Base-by-base conservation (phyloP, 2,888 invertebrate species). In the Lampropteryx suffumata region DNA sequence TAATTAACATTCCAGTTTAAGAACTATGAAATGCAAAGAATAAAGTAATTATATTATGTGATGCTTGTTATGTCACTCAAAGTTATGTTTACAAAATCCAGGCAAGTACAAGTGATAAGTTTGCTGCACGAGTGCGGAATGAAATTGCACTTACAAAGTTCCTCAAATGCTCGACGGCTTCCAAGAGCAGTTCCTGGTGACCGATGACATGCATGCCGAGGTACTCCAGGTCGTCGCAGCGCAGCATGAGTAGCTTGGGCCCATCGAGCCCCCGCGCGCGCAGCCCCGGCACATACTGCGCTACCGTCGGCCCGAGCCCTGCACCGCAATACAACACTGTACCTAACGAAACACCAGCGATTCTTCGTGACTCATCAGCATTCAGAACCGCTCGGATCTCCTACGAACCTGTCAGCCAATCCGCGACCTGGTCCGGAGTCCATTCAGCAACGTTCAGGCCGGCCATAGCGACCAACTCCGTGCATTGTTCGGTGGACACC, bases 141-240 rank as follows among this genome's bases (percentile, higher is more conserved):
- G 3, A 37, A 3, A n/a, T 3, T n/a, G 5, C 36, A 89, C 94
- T 92, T 89, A 97, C 97, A 87, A 98, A 96, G 85, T 97, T 95
- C 65, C 96, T 91, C 36, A 99, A 91, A 65, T 97, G 95, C 69
- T 97, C 97, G 9, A 98, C 96, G 40, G 97, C 98, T 82, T 98
- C 98, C 35, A 99, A 91, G 57, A 99, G 93, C 44, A 98, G 93
- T 79, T 98, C 98, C 81, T 98, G 98, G 79, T 98, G 98, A 7
- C 98, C 98, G 57, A 99, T 93, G 75, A 95, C 94, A 55, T 91
- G 90, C 72, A 99, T 94, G 13, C 97, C 96, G 45, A 98, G 91
- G 76, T 95, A 94, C 73, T 97, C 95, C 58, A 99, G 92, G 84
- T 98, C 97, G 76, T 97, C 96, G 40, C 97, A 95, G 51, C 97